A percentile compares a stretch with the other conserved stretches of the same genome.
phyloP scores from a whole-genome alignment of 2,888 invertebrate species.

The Troides helena region DNA sequence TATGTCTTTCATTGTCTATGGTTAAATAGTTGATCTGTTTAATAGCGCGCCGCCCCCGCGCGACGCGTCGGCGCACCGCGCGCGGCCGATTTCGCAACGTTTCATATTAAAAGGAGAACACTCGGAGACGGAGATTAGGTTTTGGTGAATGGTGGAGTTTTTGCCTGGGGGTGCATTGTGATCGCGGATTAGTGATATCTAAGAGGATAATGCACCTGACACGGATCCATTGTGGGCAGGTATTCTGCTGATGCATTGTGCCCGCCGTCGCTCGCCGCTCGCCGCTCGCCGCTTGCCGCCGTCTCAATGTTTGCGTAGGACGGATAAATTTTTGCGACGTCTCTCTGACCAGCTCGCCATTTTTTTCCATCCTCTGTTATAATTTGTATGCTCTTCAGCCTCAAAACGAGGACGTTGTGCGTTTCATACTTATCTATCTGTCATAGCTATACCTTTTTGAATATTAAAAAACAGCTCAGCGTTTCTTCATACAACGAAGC shows the following conservation, averaged over 20 bases:
- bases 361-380: neutral
- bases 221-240: conserved; percentile 58
- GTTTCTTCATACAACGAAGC: too few species aligned
- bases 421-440: too few species aligned
- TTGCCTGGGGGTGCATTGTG: conserved; percentile 54
- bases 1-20: too few species aligned
- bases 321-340: conserved; percentile 18
- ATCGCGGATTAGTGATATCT: conserved; percentile 59
- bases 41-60: conserved; percentile 28
- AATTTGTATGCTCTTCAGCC: too few species aligned
- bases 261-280: too few species aligned
- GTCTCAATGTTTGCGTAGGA: conserved; percentile 27
- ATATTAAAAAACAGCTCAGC: too few species aligned
- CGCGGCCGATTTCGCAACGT: conserved; percentile 33
- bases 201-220: conserved; percentile 75
- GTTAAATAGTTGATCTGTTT: neutral
- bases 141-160: conserved; percentile 66
- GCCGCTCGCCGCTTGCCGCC: neutral
- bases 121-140: conserved; percentile 66
- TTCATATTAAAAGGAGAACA: conserved; percentile 35
- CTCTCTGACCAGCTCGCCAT: conserved; percentile 26
- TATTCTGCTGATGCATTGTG: conserved; percentile 38
- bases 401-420: too few species aligned
- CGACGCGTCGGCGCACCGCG: conserved; percentile 45
- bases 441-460: too few species aligned